These are phyloP conservation scores for Mallateleia sp. DNA, from an alignment of 2,888 invertebrate species.

Conservation along the genomic window DNA sequence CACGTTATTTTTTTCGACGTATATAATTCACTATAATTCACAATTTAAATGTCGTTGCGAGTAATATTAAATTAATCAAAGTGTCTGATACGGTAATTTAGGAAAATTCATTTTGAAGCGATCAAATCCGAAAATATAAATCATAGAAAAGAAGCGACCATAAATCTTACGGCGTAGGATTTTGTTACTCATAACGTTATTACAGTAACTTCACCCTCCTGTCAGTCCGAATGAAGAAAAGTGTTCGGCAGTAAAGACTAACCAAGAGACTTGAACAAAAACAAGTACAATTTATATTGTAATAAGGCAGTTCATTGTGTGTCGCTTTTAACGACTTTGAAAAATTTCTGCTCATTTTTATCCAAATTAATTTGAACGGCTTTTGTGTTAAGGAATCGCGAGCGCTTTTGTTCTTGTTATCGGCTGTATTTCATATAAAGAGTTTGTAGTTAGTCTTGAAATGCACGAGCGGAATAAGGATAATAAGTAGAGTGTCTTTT, in stretches of 20 bases:
- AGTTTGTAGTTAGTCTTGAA: no score
- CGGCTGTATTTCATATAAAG: no score
- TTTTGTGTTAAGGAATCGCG: background rate
- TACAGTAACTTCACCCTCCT: slow-evolving; percentile 46
- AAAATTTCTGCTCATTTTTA: slow-evolving; percentile 18
- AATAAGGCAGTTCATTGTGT: slow-evolving; percentile 18
- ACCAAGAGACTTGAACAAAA: slow-evolving; percentile 46
- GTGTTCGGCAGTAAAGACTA: slow-evolving; percentile 46
- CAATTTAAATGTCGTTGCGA: slow-evolving; percentile 4
- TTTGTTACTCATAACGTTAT: slow-evolving; percentile 56
- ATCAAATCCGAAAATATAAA: slow-evolving; percentile 43
- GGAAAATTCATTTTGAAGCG: slow-evolving; percentile 45
- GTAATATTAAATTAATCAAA: slow-evolving; percentile 31
- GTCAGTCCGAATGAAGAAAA: slow-evolving; percentile 63
- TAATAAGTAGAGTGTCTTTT: no score
- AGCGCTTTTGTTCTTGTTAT: background rate
- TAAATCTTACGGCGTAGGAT: slow-evolving; percentile 45
- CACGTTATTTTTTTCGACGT: background rate
- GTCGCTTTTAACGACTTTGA: slow-evolving; percentile 26
- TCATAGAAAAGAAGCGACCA: slow-evolving; percentile 38
- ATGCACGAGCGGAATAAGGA: no score
- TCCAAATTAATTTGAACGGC: slow-evolving; percentile 25
- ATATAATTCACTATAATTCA: slow-evolving; percentile 4
- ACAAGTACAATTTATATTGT: slow-evolving; percentile 52
- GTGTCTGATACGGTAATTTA: slow-evolving; percentile 30